Evolutionary conservation across 2,797 vertebrate genomes (phyloP), one percentile per base, ranked within the genome.

Genomic region (Echiichthys vipera): DNA sequence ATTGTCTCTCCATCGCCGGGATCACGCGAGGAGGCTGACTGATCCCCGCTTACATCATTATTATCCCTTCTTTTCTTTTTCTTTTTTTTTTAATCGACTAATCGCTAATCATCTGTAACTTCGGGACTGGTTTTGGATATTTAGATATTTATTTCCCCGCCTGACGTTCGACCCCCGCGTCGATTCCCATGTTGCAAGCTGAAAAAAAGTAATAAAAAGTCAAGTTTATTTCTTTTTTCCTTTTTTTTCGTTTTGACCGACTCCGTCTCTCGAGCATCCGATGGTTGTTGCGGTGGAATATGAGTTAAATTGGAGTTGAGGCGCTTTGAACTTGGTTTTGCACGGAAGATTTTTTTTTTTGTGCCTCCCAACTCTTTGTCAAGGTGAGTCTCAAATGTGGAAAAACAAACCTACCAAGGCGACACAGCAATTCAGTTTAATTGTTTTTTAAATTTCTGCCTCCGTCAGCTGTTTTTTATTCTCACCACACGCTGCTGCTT

Each of bases 281-380:
- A 72, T 65, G 27, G 32, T 73, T 49, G 58, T 62, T 57, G 24
- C 66, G 46, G 64, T 87, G 92, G 85, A 93, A 85, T 84, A 94
- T 94, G 88, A 91, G 80, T 91, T 93, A 89, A 89, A 53, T 55
- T 81, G 88, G 84, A 91, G 79, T 89, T 89, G 74, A 83, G 61
- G 66, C 77, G 50, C 65, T 83, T 69, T 73, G 30, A 82, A 74
- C 27, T 80, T 79, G 15, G 4, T 59, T 54, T 37, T 39, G n/a
- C n/a, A n/a, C 43, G 59, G 51, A 55, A 40, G 66, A 53, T 77
- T 56, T 27, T 56, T 37, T n/a, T n/a, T n/a, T n/a, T n/a, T n/a
- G n/a, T 37, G 47, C 78, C 77, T 84, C 84, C 25, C 54, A 80
- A 87, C 72, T 85, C 69, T 84, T 83, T 84, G 57, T 86, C 66